Conservation (phyloP, 2,888 invertebrate genomes). For the Lasioglossum calceatum region DNA sequence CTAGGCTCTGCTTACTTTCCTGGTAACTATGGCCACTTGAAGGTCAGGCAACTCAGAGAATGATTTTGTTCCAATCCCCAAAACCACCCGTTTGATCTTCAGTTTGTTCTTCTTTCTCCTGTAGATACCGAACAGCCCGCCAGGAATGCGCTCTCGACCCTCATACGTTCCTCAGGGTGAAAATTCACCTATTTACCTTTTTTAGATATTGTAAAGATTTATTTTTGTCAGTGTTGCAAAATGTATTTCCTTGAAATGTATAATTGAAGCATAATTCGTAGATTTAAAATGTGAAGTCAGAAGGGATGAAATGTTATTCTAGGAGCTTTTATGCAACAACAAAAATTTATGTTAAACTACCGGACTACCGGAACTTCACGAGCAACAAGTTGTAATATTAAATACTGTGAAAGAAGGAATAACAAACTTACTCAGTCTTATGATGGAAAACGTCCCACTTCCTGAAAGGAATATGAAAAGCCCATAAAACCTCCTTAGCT, state of each 20-base stretch:
- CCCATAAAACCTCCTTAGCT: neutral
- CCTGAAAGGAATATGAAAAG: neutral
- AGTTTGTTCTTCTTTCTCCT: no score
- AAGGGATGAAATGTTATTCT: no score
- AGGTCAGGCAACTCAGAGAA: neutral
- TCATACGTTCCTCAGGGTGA: neutral
- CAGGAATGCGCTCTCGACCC: neutral
- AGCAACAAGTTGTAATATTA: neutral
- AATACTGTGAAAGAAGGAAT: neutral
- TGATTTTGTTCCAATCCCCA: neutral
- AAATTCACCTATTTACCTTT: neutral
- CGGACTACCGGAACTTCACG: neutral
- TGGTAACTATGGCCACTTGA: neutral
- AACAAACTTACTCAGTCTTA: neutral
- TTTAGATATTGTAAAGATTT: no score
- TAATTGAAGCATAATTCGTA: no score
- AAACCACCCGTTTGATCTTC: no score
- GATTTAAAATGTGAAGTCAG: no score
- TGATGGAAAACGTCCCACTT: neutral
- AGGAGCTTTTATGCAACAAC: no score
- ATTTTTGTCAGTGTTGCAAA: no score
- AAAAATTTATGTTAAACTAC: no score
- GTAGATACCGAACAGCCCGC: neutral
- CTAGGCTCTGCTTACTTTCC: constrained; percentile 2
- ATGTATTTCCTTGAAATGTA: no score